These are phyloP conservation scores for Cheilosia variabilis DNA, from an alignment of 2,888 invertebrate genomes.

Conservation along the genomic window DNA sequence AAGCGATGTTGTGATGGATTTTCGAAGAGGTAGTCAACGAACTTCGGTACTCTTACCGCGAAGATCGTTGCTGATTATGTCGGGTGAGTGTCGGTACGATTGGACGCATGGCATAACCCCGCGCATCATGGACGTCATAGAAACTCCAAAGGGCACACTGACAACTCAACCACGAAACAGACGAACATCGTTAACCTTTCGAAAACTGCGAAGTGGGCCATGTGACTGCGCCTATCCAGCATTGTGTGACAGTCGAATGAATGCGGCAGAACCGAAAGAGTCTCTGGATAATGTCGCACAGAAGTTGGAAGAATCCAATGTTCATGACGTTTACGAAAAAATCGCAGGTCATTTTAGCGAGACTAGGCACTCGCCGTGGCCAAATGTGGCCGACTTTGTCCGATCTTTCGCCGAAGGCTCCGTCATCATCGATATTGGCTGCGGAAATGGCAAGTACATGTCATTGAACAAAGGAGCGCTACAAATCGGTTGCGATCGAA, in stretches of 20 bases:
- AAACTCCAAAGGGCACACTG: slow-evolving; percentile 84
- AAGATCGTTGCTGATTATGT: slow-evolving; percentile 91
- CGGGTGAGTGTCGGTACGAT: slow-evolving; percentile 90
- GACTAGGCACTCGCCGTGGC: slow-evolving; percentile 98
- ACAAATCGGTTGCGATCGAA: slow-evolving; percentile 92
- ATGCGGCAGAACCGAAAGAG: slow-evolving; percentile 49
- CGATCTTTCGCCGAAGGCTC: slow-evolving; percentile 87
- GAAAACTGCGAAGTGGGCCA: slow-evolving; percentile 85
- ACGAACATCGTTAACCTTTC: slow-evolving; percentile 94
- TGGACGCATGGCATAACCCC: slow-evolving; percentile 96
- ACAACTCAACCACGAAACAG: slow-evolving; percentile 85
- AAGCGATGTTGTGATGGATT: slow-evolving; percentile 94
- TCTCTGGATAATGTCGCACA: slow-evolving; percentile 85
- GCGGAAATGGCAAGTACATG: slow-evolving; percentile 99
- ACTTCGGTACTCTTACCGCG: slow-evolving; percentile 88
- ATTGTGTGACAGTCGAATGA: slow-evolving; percentile 87
- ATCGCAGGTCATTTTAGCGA: slow-evolving; percentile 98
- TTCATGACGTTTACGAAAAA: slow-evolving; percentile 95
- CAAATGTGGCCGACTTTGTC: slow-evolving; percentile 92
- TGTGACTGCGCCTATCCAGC: slow-evolving; percentile 88
- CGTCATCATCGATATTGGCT: slow-evolving; percentile 95
- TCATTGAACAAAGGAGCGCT: slow-evolving; percentile 25
- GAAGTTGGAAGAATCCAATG: slow-evolving; percentile 89
- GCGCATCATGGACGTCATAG: slow-evolving; percentile 90
- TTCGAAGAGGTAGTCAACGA: slow-evolving; percentile 87